Conservation (phyloP, 2,888 invertebrate genomes). For the Drosophila suboccidentalis region DNA sequence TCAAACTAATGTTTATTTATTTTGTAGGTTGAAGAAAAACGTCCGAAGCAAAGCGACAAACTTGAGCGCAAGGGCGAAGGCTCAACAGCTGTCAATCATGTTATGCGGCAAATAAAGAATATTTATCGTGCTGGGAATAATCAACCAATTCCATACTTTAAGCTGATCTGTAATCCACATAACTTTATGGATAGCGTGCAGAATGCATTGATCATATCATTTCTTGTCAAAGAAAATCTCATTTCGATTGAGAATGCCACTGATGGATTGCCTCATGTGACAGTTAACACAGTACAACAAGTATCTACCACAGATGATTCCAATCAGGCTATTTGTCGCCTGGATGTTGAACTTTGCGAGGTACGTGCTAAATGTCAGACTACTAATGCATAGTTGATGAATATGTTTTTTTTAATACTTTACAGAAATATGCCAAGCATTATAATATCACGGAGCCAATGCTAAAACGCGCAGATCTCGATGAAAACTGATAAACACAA, state of each 20-base stretch:
- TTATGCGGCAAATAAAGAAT: slow-evolving; percentile 85
- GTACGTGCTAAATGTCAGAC: slow-evolving; percentile 38
- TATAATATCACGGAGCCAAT: slow-evolving; percentile 75
- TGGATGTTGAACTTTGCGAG: slow-evolving; percentile 72
- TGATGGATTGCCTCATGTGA: slow-evolving; percentile 79
- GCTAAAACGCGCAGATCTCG: slow-evolving; percentile 49
- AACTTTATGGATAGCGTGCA: slow-evolving; percentile 87
- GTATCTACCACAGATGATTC: slow-evolving; percentile 51
- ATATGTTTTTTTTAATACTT: slow-evolving; percentile 5
- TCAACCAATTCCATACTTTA: slow-evolving; percentile 87
- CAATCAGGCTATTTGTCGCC: slow-evolving; percentile 75
- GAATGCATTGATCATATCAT: slow-evolving; percentile 88
- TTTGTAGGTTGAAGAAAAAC: slow-evolving; percentile 83
- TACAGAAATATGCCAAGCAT: slow-evolving; percentile 74
- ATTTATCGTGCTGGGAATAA: slow-evolving; percentile 84
- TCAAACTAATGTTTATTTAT: background rate
- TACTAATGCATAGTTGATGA: background rate
- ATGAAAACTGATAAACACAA: slow-evolving; percentile 22
- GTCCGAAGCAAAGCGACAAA: slow-evolving; percentile 86
- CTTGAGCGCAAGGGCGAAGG: slow-evolving; percentile 86
- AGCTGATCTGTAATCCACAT: slow-evolving; percentile 87
- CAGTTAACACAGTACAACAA: slow-evolving; percentile 53
- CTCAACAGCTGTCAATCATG: slow-evolving; percentile 87
- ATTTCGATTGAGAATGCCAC: slow-evolving; percentile 85
- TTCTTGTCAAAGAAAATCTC: slow-evolving; percentile 87